Conservation (phyloP, 2,113 vertebrate species). For the Python bivittatus region DNA sequence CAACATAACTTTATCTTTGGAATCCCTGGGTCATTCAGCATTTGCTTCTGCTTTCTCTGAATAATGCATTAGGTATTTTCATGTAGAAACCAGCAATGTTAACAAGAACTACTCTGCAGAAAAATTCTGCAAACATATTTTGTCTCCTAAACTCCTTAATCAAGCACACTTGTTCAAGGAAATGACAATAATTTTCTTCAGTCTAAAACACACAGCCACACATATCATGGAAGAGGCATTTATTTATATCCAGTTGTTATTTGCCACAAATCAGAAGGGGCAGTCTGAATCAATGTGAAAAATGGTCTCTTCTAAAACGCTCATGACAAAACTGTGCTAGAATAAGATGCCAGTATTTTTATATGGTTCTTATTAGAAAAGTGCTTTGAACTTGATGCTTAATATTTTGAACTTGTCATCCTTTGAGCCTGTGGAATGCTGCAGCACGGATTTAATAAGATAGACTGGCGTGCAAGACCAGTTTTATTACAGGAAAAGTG, state of each 20-base stretch:
- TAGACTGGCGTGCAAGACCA: constrained; percentile 16
- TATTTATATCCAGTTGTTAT: constrained; percentile 27
- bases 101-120: constrained; percentile 61
- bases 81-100: constrained; percentile 62
- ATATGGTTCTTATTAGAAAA: background rate
- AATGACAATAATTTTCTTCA: constrained; percentile 35
- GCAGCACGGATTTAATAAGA: constrained; percentile 5
- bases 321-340: background rate
- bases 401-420: background rate
- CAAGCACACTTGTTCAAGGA: constrained; percentile 38
- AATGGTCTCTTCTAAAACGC: constrained; percentile 21
- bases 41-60: constrained; percentile 56
- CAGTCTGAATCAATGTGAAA: constrained; percentile 25
- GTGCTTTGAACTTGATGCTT: background rate
- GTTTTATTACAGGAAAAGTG: background rate
- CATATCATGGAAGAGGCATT: constrained; percentile 45
- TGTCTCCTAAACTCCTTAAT: constrained; percentile 54
- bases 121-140: constrained; percentile 51
- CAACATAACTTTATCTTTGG: constrained; percentile 63
- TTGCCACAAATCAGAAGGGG: constrained; percentile 20
- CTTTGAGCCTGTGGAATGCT: background rate
- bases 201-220: background rate
- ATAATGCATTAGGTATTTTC: constrained; percentile 67
- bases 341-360: background rate
- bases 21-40: constrained; percentile 56